Evolutionary conservation across 53 echinoderm and acorn worm genomes (phyloP), one percentile per base, ranked within the genome.

Genomic region (Temnopleurus reevesii): DNA sequence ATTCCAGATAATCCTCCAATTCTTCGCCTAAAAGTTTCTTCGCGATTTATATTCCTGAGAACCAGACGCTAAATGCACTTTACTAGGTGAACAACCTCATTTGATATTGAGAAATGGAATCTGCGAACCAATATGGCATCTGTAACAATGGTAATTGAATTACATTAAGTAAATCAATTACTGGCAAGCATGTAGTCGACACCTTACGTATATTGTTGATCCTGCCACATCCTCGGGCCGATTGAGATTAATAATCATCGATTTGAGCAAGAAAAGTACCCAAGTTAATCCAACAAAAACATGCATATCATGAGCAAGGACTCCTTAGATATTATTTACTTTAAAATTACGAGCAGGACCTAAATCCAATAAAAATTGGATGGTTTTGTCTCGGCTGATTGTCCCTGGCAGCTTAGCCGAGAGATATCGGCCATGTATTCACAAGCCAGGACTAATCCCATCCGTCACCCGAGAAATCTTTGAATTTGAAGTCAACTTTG

Each of bases 381-480:
- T 71, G 63, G n/a, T 71, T 43, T 71, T 36, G 71, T 38, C 43
- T 71, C 36, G n/a, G n/a, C 15, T 71, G 36, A 63, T 41, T 71
- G n/a, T 43, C n/a, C 36, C 71, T 71, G 13, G 6, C 19, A 41
- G 71, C 71, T 23, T 71, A 41, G 71, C 71, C 71, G 41, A 9
- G 35, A 41, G 71, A 71, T 71, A 71, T 71, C 36, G 71, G 71
- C 43, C 71, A 71, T n/a, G 71, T 10, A 71, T 71, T 71, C 71
- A 35, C 71, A n/a, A 71, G 23, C 7, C 41, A n/a, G 0, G 0
- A 8, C 71, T 71, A 71, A 71, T 71, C 38, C 71, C 4, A 71
- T 71, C n/a, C 41, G 21, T 71, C 71, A 71, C 38, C 71, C 71
- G 6, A 24, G 18, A 38, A 38, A 36, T 41, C 41, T 5, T 71